Percentiles rank a stretch among this genome's conserved stretches.
Evolutionary conservation across 2,888 invertebrate species (phyloP).

Genomic region (Campaea margaritaria): DNA sequence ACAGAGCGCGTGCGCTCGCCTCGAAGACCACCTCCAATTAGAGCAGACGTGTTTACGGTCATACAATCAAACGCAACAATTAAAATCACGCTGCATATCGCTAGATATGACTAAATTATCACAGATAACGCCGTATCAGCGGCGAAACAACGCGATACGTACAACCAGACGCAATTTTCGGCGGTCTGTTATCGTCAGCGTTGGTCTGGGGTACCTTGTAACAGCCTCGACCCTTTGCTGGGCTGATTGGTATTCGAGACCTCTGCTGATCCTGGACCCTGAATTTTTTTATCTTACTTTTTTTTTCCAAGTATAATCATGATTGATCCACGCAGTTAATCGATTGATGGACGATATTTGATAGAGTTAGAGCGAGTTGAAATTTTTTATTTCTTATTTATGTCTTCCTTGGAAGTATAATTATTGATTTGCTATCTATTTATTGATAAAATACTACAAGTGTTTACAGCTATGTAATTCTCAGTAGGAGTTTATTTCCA

Average conservation of each 20-base stretch:
- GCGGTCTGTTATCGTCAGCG: conserved; percentile 73
- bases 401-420: neutral
- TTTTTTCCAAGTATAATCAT: conserved; percentile 71
- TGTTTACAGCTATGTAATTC: neutral
- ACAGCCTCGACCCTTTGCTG: conserved; percentile 63
- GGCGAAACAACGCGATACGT: conserved; percentile 54
- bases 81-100: conserved; percentile 45
- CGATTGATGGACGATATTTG: conserved; percentile 50
- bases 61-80: conserved; percentile 45
- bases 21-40: neutral
- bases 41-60: conserved; percentile 4
- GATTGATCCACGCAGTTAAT: conserved; percentile 77
- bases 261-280: conserved; percentile 82
- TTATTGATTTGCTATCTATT: neutral
- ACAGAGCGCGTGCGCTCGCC: neutral
- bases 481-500: no score
- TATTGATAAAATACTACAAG: conserved; percentile 14
- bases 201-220: conserved; percentile 82
- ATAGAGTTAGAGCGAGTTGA: conserved; percentile 12
- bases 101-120: conserved; percentile 63
- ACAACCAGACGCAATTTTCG: conserved; percentile 66
- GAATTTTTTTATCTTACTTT: conserved; percentile 77
- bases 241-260: conserved; percentile 84
- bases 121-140: conserved; percentile 57
- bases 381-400: conserved; percentile 12